Evolutionary conservation across 2,113 vertebrate species (phyloP).

Genomic region (Stercorarius parasiticus): DNA sequence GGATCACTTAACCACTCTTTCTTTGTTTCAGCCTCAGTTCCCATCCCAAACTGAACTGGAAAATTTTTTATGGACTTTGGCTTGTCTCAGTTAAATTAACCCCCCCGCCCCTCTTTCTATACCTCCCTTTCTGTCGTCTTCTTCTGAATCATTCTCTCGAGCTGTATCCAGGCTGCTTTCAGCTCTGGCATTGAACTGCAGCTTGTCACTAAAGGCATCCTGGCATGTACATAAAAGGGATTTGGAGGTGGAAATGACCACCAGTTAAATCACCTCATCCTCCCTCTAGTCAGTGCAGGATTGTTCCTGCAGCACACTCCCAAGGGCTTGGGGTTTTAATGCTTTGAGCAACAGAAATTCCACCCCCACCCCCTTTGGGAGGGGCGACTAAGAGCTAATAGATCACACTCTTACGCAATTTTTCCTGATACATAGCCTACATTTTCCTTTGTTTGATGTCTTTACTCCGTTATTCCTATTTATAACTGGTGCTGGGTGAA

Average conservation of each 20-base stretch:
- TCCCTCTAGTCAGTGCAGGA: not conserved
- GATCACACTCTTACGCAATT: constrained; percentile 23
- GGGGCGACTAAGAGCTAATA: not conserved
- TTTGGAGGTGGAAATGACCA: constrained; percentile 53
- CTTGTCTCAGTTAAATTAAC: constrained; percentile 23
- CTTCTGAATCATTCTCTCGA: not conserved
- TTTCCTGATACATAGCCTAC: constrained; percentile 56
- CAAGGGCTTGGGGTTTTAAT: constrained; percentile 1
- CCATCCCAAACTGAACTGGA: constrained; percentile 40
- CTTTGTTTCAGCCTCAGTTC: constrained; percentile 35
- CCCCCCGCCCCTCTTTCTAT: constrained; percentile 11
- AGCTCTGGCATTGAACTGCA: not conserved
- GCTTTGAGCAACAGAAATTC: constrained; percentile 43
- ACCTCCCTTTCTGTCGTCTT: constrained; percentile 47
- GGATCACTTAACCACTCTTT: constrained; percentile 7
- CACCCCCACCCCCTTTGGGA: constrained; percentile 14
- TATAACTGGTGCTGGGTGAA: constrained; percentile 34
- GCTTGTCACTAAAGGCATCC: constrained; percentile 30
- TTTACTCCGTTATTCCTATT: not conserved
- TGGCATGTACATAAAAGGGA: constrained; percentile 45
- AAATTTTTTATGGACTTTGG: constrained; percentile 31
- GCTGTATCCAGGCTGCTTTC: constrained; percentile 22
- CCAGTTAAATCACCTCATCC: constrained; percentile 43
- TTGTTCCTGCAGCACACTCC: constrained; percentile 1
- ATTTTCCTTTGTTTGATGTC: constrained; percentile 56